Evolutionary conservation across 2,797 vertebrate species (phyloP), one percentile per base, ranked within the genome.

Genomic region (Nasua narica): DNA sequence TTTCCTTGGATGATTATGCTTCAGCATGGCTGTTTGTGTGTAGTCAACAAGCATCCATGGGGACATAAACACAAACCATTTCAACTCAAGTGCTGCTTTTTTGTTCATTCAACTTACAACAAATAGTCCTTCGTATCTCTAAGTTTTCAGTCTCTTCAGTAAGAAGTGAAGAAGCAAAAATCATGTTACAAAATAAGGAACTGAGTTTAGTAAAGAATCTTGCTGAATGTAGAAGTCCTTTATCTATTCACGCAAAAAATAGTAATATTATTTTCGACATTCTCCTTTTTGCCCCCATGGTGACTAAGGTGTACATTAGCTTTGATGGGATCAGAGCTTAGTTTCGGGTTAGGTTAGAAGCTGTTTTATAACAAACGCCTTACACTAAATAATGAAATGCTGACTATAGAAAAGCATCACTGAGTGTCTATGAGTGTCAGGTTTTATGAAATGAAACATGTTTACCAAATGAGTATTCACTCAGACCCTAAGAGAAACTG

Each of bases 1-100:
- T 85, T 87, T 96, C 90, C n/a, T 88, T 69, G 65, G 78, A 43
- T 95, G 88, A 87, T 58, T 92, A 48, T n/a, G 35, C 65, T 92
- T 76, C 70, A 86, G 21, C 35, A 37, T 83, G 27, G 82, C 92
- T 94, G 87, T 35, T 52, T 97, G 58, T 95, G 70, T 90, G 40
- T 18, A 88, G 50, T 83, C 93, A 86, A 83, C 83, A 95, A 79
- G 27, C 3, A 72, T 87, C 95, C 91, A 76, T 79, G 15, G 37
- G n/a, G 5, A 76, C 29, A 85, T 62, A 93, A 96, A 97, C 50
- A 96, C 29, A 90, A 95, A 96, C 43, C n/a, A 43, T 89, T 94
- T 90, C 35, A 72, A 37, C 11, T 67, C 18, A 77, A 70, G 21
- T 10, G 25, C 0, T 54, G 0, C 25, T 87, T 65, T 90, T 90